phyloP scores from a whole-genome alignment of 2,113 vertebrate species.

The Daboia siamensis region DNA sequence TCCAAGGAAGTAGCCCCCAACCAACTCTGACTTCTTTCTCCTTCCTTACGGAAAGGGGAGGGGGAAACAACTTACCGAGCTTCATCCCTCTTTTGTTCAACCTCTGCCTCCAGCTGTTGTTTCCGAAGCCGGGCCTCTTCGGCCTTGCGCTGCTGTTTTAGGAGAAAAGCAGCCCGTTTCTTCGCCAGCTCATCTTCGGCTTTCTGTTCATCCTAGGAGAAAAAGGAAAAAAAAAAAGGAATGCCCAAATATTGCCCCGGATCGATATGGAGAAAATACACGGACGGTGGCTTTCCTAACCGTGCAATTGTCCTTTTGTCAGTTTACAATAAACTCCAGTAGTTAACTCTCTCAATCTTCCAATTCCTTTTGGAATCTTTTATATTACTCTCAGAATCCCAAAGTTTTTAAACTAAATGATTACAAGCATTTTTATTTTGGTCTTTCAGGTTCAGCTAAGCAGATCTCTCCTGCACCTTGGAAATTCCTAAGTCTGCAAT shows the following conservation, averaged over 20 bases:
- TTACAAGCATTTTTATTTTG: background rate
- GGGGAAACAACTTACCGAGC: conserved; percentile 71
- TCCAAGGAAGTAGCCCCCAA: background rate
- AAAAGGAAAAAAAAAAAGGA: rapidly evolving
- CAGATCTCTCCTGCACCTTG: background rate
- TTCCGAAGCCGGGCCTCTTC: conserved; percentile 87
- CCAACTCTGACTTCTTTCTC: too few species aligned
- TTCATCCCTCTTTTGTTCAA: conserved; percentile 89
- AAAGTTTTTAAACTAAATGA: background rate
- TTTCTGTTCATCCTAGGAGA: conserved; percentile 86
- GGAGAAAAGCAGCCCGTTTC: conserved; percentile 87
- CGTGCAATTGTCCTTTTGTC: background rate
- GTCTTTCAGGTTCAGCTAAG: background rate
- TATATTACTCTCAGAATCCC: background rate
- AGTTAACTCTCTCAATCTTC: background rate
- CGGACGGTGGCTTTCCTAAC: background rate
- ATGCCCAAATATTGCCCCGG: background rate
- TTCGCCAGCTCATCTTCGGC: conserved; percentile 92
- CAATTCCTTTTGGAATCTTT: background rate
- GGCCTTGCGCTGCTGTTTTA: conserved; percentile 94
- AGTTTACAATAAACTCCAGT: background rate
- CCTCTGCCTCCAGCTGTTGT: conserved; percentile 86
- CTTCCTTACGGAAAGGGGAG: background rate
- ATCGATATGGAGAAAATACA: background rate
- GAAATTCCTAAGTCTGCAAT: background rate